phyloP scores from a whole-genome alignment of 2,797 vertebrate species.

The Epinephelus awoara region DNA sequence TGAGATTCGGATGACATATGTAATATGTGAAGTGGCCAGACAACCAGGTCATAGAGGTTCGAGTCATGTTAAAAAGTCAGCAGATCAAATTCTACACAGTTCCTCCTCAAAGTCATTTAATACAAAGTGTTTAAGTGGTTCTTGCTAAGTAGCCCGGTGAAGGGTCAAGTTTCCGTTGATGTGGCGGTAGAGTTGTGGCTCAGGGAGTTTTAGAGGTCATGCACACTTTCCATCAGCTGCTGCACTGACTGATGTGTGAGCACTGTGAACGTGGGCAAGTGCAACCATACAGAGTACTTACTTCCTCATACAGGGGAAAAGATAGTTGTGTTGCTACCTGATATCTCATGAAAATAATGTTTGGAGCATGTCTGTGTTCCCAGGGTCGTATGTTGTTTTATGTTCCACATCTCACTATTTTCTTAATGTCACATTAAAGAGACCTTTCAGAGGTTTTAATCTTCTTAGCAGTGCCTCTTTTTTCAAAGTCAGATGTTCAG shows the following conservation, averaged over 20 bases:
- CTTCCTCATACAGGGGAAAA: neutral
- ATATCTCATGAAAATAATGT: constrained; percentile 12
- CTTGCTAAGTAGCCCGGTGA: constrained; percentile 21
- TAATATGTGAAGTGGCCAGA: neutral
- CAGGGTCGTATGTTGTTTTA: too few relatives aligned
- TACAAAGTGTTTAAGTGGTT: constrained; percentile 42
- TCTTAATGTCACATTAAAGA: too few relatives aligned
- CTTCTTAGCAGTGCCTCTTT: too few relatives aligned
- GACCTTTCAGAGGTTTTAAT: too few relatives aligned
- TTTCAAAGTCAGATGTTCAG: too few relatives aligned
- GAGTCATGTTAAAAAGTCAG: neutral
- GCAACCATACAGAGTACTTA: neutral
- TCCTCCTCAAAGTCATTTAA: constrained; percentile 41
- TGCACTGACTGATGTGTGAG: constrained; percentile 3
- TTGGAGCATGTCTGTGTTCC: neutral
- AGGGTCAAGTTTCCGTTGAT: constrained; percentile 45
- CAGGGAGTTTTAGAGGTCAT: constrained; percentile 40
- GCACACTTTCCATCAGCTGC: constrained; percentile 29
- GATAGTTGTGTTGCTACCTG: constrained; percentile 1
- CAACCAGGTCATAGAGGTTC: neutral
- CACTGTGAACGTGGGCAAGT: neutral
- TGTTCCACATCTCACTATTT: too few relatives aligned
- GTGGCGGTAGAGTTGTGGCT: constrained; percentile 38
- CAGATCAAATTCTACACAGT: constrained; percentile 5
- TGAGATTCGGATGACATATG: neutral